Percentiles rank a stretch among this genome's conserved stretches.
These are phyloP conservation scores for Drosophila neonasuta DNA, from an alignment of 2,888 invertebrate genomes.

Conservation along the genomic window DNA sequence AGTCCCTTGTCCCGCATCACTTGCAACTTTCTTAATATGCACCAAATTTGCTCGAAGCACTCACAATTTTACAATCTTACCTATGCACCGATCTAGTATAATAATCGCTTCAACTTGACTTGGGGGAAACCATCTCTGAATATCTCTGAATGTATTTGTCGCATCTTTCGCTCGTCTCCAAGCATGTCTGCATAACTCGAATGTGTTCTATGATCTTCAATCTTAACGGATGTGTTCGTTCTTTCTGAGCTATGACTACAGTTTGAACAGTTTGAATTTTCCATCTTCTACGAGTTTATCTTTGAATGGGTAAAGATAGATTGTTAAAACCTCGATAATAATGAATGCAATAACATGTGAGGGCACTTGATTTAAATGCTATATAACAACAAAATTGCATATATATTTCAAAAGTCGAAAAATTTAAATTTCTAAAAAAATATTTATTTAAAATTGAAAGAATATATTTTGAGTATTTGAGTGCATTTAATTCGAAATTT, in stretches of 20 bases:
- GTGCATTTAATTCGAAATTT: too few species aligned
- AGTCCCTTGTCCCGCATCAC: conserved; percentile 2
- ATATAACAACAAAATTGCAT: not conserved
- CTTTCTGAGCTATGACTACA: not conserved
- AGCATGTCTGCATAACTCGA: conserved; percentile 40
- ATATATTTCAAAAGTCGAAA: too few species aligned
- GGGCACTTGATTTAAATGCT: not conserved
- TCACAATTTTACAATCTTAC: conserved; percentile 17
- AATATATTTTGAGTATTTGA: too few species aligned
- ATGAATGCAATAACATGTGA: not conserved
- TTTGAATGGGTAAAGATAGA: not conserved
- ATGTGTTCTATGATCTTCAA: conserved; percentile 10
- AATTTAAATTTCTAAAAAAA: too few species aligned
- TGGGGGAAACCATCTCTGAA: conserved; percentile 23
- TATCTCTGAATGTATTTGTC: conserved; percentile 18
- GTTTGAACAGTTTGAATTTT: not conserved
- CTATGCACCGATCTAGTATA: conserved; percentile 30
- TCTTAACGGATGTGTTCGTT: not conserved
- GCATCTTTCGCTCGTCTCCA: conserved; percentile 31
- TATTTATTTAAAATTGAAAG: too few species aligned
- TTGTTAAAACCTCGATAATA: not conserved
- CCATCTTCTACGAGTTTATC: not conserved
- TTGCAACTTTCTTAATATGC: conserved; percentile 31
- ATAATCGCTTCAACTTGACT: conserved; percentile 17
- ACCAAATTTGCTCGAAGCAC: conserved; percentile 44